Conservation (phyloP, 2,113 vertebrate genomes). For the Phalacrocorax aristotelis region DNA sequence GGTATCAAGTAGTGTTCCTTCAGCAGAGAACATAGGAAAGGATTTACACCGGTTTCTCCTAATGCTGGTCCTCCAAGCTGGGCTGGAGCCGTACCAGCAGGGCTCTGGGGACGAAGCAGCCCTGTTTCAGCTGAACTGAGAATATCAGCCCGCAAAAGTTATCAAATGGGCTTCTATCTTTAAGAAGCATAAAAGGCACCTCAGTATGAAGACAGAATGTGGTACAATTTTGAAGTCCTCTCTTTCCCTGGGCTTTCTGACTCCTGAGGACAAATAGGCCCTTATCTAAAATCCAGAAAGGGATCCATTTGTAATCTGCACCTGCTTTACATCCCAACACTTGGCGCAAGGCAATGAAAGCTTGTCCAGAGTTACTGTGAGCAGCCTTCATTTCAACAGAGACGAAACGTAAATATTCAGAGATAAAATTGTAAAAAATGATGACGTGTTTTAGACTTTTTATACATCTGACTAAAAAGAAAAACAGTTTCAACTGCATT, state of each 20-base stretch:
- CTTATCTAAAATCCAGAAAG: constrained; percentile 38
- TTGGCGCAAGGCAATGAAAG: constrained; percentile 48
- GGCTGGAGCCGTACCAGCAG: neutral
- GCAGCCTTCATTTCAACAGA: neutral
- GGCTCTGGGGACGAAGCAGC: neutral
- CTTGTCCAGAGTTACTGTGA: neutral
- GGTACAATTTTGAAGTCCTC: constrained; percentile 1
- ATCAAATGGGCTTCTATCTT: constrained; percentile 15
- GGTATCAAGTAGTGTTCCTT: neutral
- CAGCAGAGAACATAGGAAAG: neutral
- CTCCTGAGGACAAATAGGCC: constrained; percentile 27
- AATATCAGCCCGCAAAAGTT: neutral
- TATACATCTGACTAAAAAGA: neutral
- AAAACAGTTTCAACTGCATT: neutral
- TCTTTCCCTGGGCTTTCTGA: constrained; percentile 30
- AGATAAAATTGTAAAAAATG: neutral
- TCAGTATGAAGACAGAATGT: constrained; percentile 46
- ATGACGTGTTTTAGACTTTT: neutral
- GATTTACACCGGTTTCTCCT: neutral
- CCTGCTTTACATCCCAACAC: constrained; percentile 22
- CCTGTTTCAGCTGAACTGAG: neutral
- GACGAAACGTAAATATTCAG: neutral
- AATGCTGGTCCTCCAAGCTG: neutral
- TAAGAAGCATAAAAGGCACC: constrained; percentile 46
- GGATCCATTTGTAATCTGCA: constrained; percentile 29